These are phyloP conservation scores for Vulpes lagopus DNA, from an alignment of 2,113 vertebrate species.

Conservation along the genomic window DNA sequence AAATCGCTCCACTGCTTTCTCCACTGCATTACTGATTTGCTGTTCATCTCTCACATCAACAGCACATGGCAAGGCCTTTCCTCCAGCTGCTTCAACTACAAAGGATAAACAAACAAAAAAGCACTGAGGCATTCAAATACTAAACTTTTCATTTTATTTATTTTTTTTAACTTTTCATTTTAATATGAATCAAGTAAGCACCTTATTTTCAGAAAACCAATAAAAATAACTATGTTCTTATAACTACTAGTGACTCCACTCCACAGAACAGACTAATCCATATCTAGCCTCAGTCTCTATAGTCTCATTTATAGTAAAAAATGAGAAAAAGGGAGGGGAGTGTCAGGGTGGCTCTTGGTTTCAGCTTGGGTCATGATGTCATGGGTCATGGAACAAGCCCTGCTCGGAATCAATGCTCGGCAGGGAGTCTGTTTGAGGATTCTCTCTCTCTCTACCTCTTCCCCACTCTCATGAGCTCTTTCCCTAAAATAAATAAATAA, in stretches of 20 bases:
- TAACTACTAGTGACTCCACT: background rate
- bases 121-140: background rate
- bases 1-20: conserved; percentile 93
- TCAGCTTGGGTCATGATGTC: background rate
- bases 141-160: background rate
- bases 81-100: conserved; percentile 95
- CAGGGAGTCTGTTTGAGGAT: background rate
- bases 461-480: background rate
- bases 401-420: background rate
- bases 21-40: conserved; percentile 92
- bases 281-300: background rate
- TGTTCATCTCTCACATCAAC: conserved; percentile 97
- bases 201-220: conserved; percentile 5
- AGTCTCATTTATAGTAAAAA: too few relatives aligned
- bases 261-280: background rate
- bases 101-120: conserved; percentile 48
- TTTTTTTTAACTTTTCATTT: background rate
- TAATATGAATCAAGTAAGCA: background rate
- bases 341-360: background rate
- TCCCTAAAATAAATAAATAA: background rate
- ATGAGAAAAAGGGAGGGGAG: background rate
- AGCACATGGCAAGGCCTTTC: conserved; percentile 94
- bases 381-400: background rate
- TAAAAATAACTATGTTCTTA: background rate
- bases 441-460: too few relatives aligned